These are phyloP conservation scores for Deilephila porcellus DNA, from an alignment of 2,888 invertebrate genomes.

Conservation along the genomic window DNA sequence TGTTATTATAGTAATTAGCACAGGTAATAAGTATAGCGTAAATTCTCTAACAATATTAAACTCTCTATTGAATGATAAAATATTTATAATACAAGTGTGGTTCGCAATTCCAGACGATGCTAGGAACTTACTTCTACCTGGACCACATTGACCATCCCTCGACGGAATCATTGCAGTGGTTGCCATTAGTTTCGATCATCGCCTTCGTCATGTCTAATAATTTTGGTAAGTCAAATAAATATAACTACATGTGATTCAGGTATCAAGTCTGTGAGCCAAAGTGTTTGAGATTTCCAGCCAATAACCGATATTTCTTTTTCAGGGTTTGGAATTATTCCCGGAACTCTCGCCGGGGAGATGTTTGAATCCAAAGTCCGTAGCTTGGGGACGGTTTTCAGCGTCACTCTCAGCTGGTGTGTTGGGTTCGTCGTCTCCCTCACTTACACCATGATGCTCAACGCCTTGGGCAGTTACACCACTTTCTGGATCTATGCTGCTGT, in stretches of 20 bases:
- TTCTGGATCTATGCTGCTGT: slow-evolving; percentile 30
- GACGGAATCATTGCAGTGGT: slow-evolving; percentile 15
- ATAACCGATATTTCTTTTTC: background rate
- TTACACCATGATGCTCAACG: slow-evolving; percentile 26
- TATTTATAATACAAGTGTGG: background rate
- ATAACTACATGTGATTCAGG: no score
- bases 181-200: slow-evolving; percentile 27
- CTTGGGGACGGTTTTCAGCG: slow-evolving; percentile 24
- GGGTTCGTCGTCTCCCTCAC: slow-evolving; percentile 20
- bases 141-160: slow-evolving; percentile 24
- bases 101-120: slow-evolving; percentile 13
- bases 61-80: no score
- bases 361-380: slow-evolving; percentile 31
- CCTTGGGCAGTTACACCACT: slow-evolving; percentile 25
- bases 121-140: slow-evolving; percentile 29
- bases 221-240: slow-evolving; percentile 24
- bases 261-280: no score
- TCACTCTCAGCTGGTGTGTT: slow-evolving; percentile 25
- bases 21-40: no score
- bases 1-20: no score
- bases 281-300: no score
- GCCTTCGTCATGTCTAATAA: slow-evolving; percentile 29
- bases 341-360: slow-evolving; percentile 31
- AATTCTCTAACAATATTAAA: no score
- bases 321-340: slow-evolving; percentile 32